Evolutionary conservation across 2,113 vertebrate species (phyloP).

Genomic region (Dinomys branickii): DNA sequence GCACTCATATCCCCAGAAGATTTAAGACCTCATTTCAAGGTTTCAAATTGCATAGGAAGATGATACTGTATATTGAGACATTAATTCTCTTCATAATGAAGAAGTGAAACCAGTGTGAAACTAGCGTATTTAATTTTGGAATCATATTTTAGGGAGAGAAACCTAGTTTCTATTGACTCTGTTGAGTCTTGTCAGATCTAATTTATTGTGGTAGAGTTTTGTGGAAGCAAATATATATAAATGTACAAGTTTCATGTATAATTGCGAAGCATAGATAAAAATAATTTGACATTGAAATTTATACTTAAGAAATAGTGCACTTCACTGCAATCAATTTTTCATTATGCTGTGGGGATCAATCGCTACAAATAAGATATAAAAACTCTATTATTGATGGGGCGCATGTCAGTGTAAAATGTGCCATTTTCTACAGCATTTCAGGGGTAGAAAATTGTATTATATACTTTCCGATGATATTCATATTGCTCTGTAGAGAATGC

Average conservation of each 20-base stretch:
- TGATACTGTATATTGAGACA: constrained; percentile 74
- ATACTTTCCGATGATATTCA: constrained; percentile 86
- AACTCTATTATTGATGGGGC: constrained; percentile 89
- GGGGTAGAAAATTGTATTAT: constrained; percentile 87
- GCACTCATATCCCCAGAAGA: constrained; percentile 72
- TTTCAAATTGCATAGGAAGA: constrained; percentile 80
- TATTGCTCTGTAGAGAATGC: constrained; percentile 86
- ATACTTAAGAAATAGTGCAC: constrained; percentile 87
- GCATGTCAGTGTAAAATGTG: constrained; percentile 86
- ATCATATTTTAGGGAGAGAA: constrained; percentile 86
- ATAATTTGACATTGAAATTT: constrained; percentile 91
- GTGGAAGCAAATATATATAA: constrained; percentile 87
- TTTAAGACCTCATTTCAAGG: constrained; percentile 83
- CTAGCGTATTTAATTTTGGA: constrained; percentile 87
- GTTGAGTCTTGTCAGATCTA: constrained; percentile 85
- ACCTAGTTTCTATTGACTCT: constrained; percentile 86
- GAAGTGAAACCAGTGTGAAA: constrained; percentile 80
- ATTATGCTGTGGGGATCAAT: constrained; percentile 89
- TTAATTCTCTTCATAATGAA: constrained; percentile 86
- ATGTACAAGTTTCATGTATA: constrained; percentile 86
- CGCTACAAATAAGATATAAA: constrained; percentile 92
- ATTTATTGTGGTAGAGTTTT: constrained; percentile 85
- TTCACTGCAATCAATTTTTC: constrained; percentile 90
- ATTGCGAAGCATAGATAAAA: constrained; percentile 89
- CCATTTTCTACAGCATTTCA: constrained; percentile 87